Conservation (phyloP, 2,888 invertebrate genomes). For the Aleiodes alternator region DNA sequence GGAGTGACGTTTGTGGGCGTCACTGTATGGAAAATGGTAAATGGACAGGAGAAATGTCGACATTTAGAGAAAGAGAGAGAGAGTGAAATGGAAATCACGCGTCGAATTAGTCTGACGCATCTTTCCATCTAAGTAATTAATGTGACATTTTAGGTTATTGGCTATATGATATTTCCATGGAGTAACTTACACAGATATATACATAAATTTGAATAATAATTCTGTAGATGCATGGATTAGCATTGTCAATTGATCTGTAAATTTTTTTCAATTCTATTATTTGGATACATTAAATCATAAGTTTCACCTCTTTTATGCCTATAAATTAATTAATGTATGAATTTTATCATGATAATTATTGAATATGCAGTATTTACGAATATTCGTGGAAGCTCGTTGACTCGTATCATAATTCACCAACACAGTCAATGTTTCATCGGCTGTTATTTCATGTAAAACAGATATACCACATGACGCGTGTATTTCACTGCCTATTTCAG, state of each 20-base stretch:
- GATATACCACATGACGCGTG: constrained; percentile 33
- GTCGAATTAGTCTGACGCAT: constrained; percentile 53
- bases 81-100: constrained; percentile 52
- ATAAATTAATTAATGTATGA: neutral
- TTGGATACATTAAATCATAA: neutral
- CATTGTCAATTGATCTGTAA: neutral
- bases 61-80: neutral
- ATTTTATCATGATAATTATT: neutral
- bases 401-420: neutral
- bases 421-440: neutral
- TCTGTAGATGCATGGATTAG: too few relatives aligned
- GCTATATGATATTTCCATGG: constrained; percentile 19
- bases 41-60: constrained; percentile 37
- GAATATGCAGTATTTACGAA: too few relatives aligned
- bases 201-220: neutral
- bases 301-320: too few relatives aligned
- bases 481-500: constrained; percentile 33
- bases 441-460: constrained; percentile 16
- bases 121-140: constrained; percentile 35
- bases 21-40: constrained; percentile 28
- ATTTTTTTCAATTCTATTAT: neutral
- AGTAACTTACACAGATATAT: neutral
- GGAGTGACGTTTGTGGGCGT: constrained; percentile 44
- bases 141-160: constrained; percentile 12
- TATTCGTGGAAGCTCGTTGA: constrained; percentile 1